Base-by-base conservation (phyloP, 1,140 invertebrate species). In the Cryptotermes secundus region DNA sequence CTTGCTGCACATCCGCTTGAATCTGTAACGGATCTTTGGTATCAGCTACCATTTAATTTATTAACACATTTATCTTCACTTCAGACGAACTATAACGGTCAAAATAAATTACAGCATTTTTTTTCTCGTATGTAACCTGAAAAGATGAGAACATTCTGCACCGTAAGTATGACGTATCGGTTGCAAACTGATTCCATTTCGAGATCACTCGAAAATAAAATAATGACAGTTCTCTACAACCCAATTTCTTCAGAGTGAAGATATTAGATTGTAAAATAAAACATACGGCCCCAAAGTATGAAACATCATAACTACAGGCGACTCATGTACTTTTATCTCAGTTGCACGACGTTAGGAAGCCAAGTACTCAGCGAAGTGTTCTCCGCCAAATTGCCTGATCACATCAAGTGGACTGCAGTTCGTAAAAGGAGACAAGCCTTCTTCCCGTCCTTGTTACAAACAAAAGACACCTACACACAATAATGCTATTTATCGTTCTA, bases 331-430 rank as follows among this genome's bases (percentile, higher is more conserved):
- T 31, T 65, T 26, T 72, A 26, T 59, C 53, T 59, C 53, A n/a
- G 26, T 26, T 72, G 81, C 45, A 53, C 53, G 81, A 82, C 53
- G 42, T 82, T 82, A n/a, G 34, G 42, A 42, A 81, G 81, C 45
- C 12, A 81, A 81, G 80, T 81, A 38, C 38, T 49, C 59, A 31
- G 59, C n/a, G n/a, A 72, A 72, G 59, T 72, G 59, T 82, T 82
- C 53, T 82, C 81, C 31, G 12, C 81, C 81, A 82, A 82, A 82
- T 82, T 82, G 81, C 81, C 81, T 82, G 42, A 82, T 82, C 81
- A 82, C 81, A 14, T 34, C 42, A 82, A 82, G 81, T 82, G 81
- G 38, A 82, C 81, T 82, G 36, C 59, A 72, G 59, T 72, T 72
- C 59, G 59, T 72, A 31, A 72, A 31, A 72, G 26, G 26, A 72